Base-by-base conservation (phyloP, 2,113 vertebrate species). In the Rhinolophus ferrumequinum region DNA sequence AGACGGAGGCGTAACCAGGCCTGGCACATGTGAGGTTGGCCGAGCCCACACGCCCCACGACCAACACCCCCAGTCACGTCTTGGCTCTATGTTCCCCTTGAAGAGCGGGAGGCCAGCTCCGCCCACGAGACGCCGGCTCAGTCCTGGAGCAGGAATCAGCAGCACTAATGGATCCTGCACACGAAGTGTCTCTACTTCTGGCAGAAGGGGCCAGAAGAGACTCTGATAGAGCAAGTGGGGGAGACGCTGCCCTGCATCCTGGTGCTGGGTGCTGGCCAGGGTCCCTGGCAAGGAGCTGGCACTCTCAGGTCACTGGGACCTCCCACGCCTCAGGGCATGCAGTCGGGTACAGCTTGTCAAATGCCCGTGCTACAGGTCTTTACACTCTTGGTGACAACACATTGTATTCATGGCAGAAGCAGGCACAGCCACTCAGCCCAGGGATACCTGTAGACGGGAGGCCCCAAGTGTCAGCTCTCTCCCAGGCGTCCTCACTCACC, bases 101-200 rank as follows among this genome's bases (percentile, higher is more conserved):
- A 88, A 95, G 95, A 77, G 62, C 0, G 10, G 87, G 0, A n/a
- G 96, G 85, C 41, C 67, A 14, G 33, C 10, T 44, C 33, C 0
- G 54, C 30, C 90, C 81, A 13, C 0, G 0, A 82, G 95, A 67
- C 1, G 15, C 24, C 26, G 58, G 22, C 85, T 77, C 85, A 30
- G 12, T 10, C 54, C 38, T 0, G 22, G 16, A 38, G 54, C 0
- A 30, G 96, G 80, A 90, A 0, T 33, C 7, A 64, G 33, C n/a
- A 14, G 82, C 4, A 88, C 79, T 67, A 30, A 30, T 0, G 0
- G 0, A 0, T 33, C 18, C 19, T 0, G 22, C 0, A 8, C 1
- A 18, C 0, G 33, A 50, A 79, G 89, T 28, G n/a, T 44, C 0
- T 0, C 47, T 77, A 90, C 92, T 19, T 54, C 41, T 44, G 41